These are phyloP conservation scores for Agelas oroides DNA, from an alignment of 37 sponge, comb jelly and placozoan species.

Conservation along the genomic window DNA sequence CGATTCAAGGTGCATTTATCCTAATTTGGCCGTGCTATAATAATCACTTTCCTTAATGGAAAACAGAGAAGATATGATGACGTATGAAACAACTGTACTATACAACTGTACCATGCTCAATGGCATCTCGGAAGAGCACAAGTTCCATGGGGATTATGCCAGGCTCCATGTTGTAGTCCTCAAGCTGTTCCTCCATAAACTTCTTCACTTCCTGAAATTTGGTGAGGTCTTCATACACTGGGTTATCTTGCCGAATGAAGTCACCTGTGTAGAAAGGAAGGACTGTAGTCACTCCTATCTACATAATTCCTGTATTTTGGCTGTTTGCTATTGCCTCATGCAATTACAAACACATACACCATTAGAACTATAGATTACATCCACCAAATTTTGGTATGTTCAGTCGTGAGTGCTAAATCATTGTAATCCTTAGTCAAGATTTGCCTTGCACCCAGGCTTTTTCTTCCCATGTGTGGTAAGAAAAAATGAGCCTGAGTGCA, in stretches of 20 bases:
- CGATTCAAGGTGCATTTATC: too few relatives aligned
- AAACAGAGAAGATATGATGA: too few relatives aligned
- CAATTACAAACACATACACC: not conserved
- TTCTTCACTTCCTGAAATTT: slow-evolving; percentile 90
- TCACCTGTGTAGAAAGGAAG: slow-evolving; percentile 50
- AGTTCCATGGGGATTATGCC: slow-evolving; percentile 95
- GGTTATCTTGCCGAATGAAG: slow-evolving; percentile 76
- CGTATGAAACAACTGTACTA: too few relatives aligned
- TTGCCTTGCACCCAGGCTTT: too few relatives aligned
- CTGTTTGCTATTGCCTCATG: not conserved
- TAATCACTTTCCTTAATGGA: too few relatives aligned
- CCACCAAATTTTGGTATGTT: too few relatives aligned
- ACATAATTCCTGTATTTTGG: too few relatives aligned
- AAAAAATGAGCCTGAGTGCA: too few relatives aligned
- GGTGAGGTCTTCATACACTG: slow-evolving; percentile 94
- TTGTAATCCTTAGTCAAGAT: too few relatives aligned
- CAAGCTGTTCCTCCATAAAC: slow-evolving; percentile 92
- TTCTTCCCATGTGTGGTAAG: not conserved
- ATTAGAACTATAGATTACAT: not conserved
- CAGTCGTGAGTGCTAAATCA: too few relatives aligned
- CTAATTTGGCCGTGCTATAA: too few relatives aligned
- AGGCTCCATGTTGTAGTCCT: slow-evolving; percentile 99
- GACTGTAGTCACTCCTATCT: too few relatives aligned
- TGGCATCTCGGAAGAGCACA: slow-evolving; percentile 98
- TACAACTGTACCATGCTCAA: slow-evolving; percentile 85